Base-by-base conservation (phyloP, 2,113 vertebrate genomes). In the Accipiter cooperii region DNA sequence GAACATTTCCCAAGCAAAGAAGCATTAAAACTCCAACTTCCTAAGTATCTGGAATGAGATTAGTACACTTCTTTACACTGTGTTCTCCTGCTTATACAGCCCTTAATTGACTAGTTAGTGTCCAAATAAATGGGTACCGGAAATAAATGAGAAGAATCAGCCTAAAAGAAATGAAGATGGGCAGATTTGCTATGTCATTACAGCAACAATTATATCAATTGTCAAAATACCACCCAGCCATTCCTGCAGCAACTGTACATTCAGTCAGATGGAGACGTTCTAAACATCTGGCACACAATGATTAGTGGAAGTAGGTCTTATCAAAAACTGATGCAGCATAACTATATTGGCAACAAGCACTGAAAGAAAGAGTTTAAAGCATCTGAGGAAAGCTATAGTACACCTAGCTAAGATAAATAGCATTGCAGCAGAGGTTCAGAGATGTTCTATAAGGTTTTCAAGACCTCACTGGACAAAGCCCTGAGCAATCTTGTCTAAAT, bases 61-160 rank as follows among this genome's bases (percentile, higher is more conserved):
- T 17, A 73, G 44, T 34, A 42, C 34, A 36, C 10, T 66, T 49
- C 58, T 87, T 94, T 81, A 60, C 34, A 55, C 40, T 26, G 21
- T 36, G 33, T 79, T 78, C 36, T 87, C 46, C 57, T 71, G 70
- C 61, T 75, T 66, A 74, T 78, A 40, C 33, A 77, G 36, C 31
- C 36, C 55, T 84, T 87, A 61, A 38, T 61, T 55, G 68, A 58
- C 54, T 76, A 34, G 47, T 57, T 81, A 40, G 29, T 40, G 57
- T 49, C 46, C 47, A 71, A 70, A 75, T 57, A 95, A 79, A 66
- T 11, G 20, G 64, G 46, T 55, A 69, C 36, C 46, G 54, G 51
- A 84, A 91, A 74, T 36, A 69, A 93, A 74, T 38, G 22, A 75
- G 57, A 92, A 89, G 36, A 82, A 66, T n/a, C 34, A 84, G 26